Conservation (phyloP, 2,113 vertebrate genomes). For the Atrichornis clamosus region DNA sequence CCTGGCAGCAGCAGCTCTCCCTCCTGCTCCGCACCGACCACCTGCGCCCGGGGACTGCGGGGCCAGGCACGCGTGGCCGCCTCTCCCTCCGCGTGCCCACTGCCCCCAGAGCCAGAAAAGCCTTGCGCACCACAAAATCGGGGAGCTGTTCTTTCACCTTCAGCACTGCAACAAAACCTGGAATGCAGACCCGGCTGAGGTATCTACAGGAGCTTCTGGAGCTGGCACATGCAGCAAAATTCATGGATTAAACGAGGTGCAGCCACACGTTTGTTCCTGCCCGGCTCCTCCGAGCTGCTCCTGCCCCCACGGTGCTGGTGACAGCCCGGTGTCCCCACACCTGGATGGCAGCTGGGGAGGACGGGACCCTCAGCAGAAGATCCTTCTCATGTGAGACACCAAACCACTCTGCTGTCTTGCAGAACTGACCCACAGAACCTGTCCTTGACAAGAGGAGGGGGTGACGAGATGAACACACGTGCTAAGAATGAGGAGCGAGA, state of each 20-base stretch:
- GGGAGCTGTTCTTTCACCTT: background rate
- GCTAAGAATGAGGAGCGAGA: background rate
- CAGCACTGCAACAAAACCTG: background rate
- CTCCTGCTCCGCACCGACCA: background rate
- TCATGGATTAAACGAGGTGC: background rate
- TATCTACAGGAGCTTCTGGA: background rate
- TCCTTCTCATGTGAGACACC: background rate
- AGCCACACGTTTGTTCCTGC: fast-evolving
- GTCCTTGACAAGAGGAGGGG: background rate
- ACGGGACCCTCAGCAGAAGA: background rate
- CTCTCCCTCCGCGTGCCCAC: fast-evolving
- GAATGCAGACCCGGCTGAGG: background rate
- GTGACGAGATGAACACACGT: fast-evolving
- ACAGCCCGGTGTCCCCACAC: background rate
- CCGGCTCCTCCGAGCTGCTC: background rate
- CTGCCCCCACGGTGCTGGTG: background rate
- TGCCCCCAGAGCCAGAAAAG: background rate
- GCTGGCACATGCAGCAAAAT: background rate
- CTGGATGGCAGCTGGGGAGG: background rate
- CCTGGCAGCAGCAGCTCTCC: background rate
- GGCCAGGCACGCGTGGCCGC: background rate
- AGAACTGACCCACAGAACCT: background rate
- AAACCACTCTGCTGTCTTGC: background rate
- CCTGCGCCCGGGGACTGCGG: background rate
- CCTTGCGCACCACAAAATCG: fast-evolving